These are phyloP conservation scores for Cranoglanis bouderius DNA, from an alignment of 2,113 vertebrate genomes.

Conservation along the genomic window DNA sequence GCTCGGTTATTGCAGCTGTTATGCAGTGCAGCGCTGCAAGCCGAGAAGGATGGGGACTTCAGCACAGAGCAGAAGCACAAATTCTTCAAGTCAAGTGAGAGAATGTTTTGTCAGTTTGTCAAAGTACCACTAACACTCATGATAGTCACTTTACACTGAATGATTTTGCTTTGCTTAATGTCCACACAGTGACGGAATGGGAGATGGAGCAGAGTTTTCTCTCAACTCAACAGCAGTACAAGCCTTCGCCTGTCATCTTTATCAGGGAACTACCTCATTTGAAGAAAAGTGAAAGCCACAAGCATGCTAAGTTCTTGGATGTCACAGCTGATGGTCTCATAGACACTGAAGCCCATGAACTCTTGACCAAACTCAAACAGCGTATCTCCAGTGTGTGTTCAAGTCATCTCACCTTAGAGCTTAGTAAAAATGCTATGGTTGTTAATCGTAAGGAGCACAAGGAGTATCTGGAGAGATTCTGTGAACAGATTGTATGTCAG, in stretches of 20 bases:
- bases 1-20: constrained; percentile 66
- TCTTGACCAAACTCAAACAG: constrained; percentile 72
- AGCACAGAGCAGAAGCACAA: constrained; percentile 66
- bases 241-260: constrained; percentile 66
- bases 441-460: constrained; percentile 66
- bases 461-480: constrained; percentile 74
- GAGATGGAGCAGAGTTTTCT: constrained; percentile 76
- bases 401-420: constrained; percentile 64
- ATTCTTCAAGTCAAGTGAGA: constrained; percentile 77
- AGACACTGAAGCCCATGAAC: constrained; percentile 71
- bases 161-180: constrained; percentile 4
- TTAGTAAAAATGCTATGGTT: constrained; percentile 65
- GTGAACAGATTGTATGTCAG: constrained; percentile 75
- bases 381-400: constrained; percentile 54
- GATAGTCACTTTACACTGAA: neutral
- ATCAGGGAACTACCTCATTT: constrained; percentile 72
- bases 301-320: constrained; percentile 66
- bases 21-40: constrained; percentile 64
- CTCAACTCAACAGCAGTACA: constrained; percentile 17
- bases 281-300: constrained; percentile 57
- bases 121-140: neutral
- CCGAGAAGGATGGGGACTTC: constrained; percentile 69
- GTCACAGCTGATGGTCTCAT: constrained; percentile 62
- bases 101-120: neutral
- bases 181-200: constrained; percentile 73